Evolutionary conservation across 2,113 vertebrate genomes (phyloP).

Genomic region (Aegotheles bennettii): DNA sequence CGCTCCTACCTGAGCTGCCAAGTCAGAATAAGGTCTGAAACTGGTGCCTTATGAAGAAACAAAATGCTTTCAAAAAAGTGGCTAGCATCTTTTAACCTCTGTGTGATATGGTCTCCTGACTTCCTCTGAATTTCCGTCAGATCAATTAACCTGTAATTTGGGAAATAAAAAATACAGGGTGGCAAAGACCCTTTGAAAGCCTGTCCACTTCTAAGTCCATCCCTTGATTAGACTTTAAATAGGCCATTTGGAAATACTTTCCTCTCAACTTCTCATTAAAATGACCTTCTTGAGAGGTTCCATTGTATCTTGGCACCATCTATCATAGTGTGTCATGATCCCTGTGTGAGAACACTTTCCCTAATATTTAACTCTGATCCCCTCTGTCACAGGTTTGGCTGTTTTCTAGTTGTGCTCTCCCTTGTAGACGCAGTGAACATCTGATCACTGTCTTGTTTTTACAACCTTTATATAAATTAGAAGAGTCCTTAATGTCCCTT

Average conservation of each 20-base stretch:
- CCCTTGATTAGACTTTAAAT: background rate
- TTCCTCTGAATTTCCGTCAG: background rate
- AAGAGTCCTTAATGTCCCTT: background rate
- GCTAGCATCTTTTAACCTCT: background rate
- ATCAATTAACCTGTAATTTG: background rate
- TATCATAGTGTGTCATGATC: background rate
- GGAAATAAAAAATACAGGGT: background rate
- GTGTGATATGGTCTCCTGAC: background rate
- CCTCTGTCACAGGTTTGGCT: background rate
- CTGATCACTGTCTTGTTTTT: background rate
- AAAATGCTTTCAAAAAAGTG: background rate
- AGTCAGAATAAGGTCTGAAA: background rate
- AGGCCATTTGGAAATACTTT: background rate
- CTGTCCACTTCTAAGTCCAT: background rate
- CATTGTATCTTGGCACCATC: background rate
- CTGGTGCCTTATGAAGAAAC: background rate
- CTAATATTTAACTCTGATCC: background rate
- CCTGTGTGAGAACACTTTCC: background rate
- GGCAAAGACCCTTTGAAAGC: background rate
- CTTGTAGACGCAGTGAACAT: background rate
- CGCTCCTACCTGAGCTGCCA: background rate
- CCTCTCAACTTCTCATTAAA: background rate
- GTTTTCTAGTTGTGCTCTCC: background rate
- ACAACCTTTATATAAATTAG: background rate
- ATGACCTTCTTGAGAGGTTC: background rate